These are phyloP conservation scores for Coboldia fuscipes DNA, from an alignment of 1,140 invertebrate species.

Conservation along the genomic window DNA sequence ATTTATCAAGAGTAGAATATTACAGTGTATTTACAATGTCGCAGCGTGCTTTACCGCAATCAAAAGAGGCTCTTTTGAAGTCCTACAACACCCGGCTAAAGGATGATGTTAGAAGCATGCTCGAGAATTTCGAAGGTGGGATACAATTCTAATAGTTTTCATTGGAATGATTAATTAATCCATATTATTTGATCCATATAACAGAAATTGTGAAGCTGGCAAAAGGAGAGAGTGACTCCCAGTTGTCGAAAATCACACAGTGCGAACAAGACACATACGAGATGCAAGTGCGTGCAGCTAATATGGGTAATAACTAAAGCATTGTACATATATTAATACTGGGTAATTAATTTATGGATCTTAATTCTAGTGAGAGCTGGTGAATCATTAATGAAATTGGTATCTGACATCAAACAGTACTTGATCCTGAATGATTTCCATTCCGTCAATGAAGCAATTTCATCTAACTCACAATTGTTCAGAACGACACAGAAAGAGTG, in stretches of 20 bases:
- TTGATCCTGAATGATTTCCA: conserved; percentile 93
- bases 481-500: conserved; percentile 74
- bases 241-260: conserved; percentile 69
- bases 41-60: conserved; percentile 55
- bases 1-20: too few species aligned
- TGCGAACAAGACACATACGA: conserved; percentile 90
- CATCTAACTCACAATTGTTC: conserved; percentile 74
- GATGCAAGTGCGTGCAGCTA: conserved; percentile 87
- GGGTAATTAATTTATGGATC: conserved; percentile 5
- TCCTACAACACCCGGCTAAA: conserved; percentile 82
- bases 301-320: conserved; percentile 45
- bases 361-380: conserved; percentile 55
- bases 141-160: too few species aligned
- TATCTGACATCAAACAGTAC: conserved; percentile 92
- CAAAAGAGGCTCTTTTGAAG: conserved; percentile 83
- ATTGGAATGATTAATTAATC: too few species aligned
- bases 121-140: conserved; percentile 86
- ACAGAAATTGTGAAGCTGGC: conserved; percentile 83
- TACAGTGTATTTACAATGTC: conserved; percentile 20
- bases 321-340: conserved; percentile 2
- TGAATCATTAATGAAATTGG: conserved; percentile 88
- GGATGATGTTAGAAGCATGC: conserved; percentile 90
- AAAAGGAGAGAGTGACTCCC: conserved; percentile 79
- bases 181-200: conserved; percentile 13
- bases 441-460: conserved; percentile 88